These are phyloP conservation scores for Hedya salicella DNA, from an alignment of 2,888 invertebrate genomes.

Conservation along the genomic window DNA sequence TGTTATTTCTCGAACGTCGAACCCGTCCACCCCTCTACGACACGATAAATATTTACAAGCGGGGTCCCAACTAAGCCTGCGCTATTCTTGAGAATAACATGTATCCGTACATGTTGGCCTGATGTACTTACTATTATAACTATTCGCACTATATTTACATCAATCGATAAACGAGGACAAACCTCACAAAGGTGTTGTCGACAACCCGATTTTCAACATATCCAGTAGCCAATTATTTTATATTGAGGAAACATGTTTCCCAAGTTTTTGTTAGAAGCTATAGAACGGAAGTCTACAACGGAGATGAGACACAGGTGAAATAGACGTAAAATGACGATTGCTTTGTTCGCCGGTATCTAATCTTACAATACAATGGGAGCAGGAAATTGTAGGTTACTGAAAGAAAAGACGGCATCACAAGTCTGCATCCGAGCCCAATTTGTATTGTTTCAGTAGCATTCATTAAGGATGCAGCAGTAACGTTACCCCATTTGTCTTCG, in stretches of 20 bases:
- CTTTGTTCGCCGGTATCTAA: constrained; percentile 19
- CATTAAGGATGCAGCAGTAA: constrained; percentile 35
- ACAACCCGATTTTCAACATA: not conserved
- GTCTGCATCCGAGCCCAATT: constrained; percentile 30
- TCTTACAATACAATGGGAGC: constrained; percentile 14
- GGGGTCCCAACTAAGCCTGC: too few relatives aligned
- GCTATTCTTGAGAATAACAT: too few relatives aligned
- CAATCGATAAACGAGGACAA: not conserved
- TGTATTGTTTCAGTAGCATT: constrained; percentile 35
- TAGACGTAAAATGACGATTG: constrained; percentile 21
- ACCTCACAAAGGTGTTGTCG: not conserved
- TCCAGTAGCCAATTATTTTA: constrained; percentile 13
- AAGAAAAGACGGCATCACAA: constrained; percentile 1
- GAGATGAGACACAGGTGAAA: constrained; percentile 25
- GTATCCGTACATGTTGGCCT: too few relatives aligned
- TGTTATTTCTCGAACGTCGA: not conserved
- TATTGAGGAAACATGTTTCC: constrained; percentile 22
- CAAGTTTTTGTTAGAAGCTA: constrained; percentile 19
- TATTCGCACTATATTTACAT: not conserved
- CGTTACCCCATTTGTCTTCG: constrained; percentile 39
- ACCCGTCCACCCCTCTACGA: not conserved
- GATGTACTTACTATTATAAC: not conserved
- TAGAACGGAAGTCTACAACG: constrained; percentile 20
- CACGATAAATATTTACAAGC: not conserved
- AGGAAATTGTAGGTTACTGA: constrained; percentile 21